phyloP scores from a whole-genome alignment of 1,140 invertebrate species.

The Calephelis nemesis region DNA sequence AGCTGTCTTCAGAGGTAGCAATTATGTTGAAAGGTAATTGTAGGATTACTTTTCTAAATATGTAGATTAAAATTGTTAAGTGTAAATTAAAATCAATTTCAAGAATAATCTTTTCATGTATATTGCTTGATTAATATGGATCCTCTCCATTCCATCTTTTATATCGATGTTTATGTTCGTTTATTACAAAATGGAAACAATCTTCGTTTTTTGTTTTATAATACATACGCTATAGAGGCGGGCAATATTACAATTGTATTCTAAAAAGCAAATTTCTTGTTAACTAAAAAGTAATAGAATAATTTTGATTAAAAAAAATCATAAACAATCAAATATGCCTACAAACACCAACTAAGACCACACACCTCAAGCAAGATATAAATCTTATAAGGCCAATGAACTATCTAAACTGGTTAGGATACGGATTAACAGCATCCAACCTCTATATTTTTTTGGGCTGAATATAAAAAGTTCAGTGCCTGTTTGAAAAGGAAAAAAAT shows the following conservation, averaged over 20 bases:
- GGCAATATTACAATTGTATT: no score
- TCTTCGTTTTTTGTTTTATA: no score
- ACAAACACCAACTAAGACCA: background rate
- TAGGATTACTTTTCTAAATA: background rate
- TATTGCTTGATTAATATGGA: background rate
- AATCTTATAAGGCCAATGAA: constrained; percentile 5
- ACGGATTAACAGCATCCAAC: constrained; percentile 5
- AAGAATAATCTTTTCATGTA: background rate
- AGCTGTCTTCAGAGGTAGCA: constrained; percentile 19
- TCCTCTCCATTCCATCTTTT: no score
- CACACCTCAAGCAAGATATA: background rate
- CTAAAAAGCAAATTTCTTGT: no score
- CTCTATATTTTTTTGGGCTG: constrained; percentile 1
- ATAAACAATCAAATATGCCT: no score
- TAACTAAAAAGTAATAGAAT: no score
- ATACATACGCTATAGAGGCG: no score
- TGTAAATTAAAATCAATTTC: background rate
- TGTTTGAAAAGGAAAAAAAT: constrained; percentile 2
- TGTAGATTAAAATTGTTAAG: background rate
- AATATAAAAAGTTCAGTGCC: background rate
- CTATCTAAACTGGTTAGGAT: constrained; percentile 1
- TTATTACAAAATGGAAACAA: no score
- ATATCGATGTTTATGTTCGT: no score
- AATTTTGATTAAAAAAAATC: no score
- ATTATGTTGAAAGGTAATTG: constrained; percentile 10